Evolutionary conservation across 53 echinoderm and acorn worm genomes (phyloP), one percentile per base, ranked within the genome.

Genomic region (Antedon mediterranea): DNA sequence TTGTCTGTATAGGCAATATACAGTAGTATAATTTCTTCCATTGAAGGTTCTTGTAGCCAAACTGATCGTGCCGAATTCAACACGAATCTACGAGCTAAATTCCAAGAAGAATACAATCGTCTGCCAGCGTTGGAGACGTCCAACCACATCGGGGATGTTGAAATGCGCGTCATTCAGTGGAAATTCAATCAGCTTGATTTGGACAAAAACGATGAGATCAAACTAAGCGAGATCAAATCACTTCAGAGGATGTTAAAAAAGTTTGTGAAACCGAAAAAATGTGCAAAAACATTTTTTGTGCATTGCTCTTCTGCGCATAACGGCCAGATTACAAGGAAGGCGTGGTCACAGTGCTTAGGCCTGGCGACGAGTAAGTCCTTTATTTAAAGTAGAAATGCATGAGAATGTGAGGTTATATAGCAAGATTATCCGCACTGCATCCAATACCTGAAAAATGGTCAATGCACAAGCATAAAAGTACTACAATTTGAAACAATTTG

Each of bases 151-250:
- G 84, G 81, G 20, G 92, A 90, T 77, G 70, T 83, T 32, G 92
- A 97, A 80, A 89, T 84, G 71, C 81, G 82, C 71, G 86, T 92
- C 30, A 92, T 92, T 43, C 92, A 92, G 43, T 89, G 92, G 92
- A 97, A 97, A 74, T 97, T 97, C 42, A 72, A 77, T 0, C 87
- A 92, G 42, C 81, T 97, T 28, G 97, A 97, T 75, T 71, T 43
- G 43, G 92, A 97, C 79, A 80, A 72, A 18, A 92, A 97, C 41
- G 79, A 76, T 18, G 85, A 80, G 37, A 78, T 97, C 26, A 85
- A 92, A 71, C 79, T 85, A 32, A 92, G 82, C 37, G 97, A 97
- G 71, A 70, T 97, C 71, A 86, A 84, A 29, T 86, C 92, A 15
- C 72, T 92, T 31, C 79, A 84, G 30, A 73, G 91, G 43, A 72